Percentiles rank a stretch among this genome's conserved stretches.
phyloP scores from a whole-genome alignment of 2,113 vertebrate species.

The Clarias batrachus region DNA sequence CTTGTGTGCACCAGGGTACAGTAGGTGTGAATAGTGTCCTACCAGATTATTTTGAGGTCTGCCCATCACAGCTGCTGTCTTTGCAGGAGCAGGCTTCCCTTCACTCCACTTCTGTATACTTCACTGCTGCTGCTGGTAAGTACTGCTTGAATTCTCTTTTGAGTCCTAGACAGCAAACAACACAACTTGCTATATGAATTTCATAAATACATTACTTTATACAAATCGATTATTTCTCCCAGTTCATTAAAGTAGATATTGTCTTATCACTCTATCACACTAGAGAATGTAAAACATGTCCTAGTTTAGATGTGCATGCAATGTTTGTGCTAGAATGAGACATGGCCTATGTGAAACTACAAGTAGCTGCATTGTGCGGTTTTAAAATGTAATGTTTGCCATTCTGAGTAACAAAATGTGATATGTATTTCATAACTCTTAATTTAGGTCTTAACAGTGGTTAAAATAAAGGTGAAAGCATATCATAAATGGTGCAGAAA shows the following conservation, averaged over 20 bases:
- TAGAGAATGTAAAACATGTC: slow-evolving; percentile 8
- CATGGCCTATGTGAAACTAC: not conserved
- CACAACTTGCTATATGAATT: not conserved
- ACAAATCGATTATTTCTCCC: not conserved
- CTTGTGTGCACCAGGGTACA: slow-evolving; percentile 47
- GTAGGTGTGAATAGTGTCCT: slow-evolving; percentile 52
- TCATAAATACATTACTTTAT: slow-evolving; percentile 25
- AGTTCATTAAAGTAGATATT: not conserved
- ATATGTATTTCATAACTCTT: not conserved
- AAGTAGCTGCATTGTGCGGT: not conserved
- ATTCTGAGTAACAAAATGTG: not conserved
- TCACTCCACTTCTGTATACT: slow-evolving; percentile 62
- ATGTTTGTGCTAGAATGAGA: not conserved
- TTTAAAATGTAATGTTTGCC: not conserved
- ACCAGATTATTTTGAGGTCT: slow-evolving; percentile 75
- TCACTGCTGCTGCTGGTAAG: slow-evolving; percentile 72
- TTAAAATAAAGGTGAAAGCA: not conserved
- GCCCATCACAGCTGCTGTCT: slow-evolving; percentile 75
- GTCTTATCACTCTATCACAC: not conserved
- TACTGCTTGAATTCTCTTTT: slow-evolving; percentile 53
- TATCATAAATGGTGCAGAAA: slow-evolving; percentile 52
- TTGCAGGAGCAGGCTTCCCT: slow-evolving; percentile 60
- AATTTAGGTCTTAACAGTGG: not conserved
- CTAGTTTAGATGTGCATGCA: not conserved
- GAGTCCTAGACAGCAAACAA: not conserved